Conservation (phyloP, 2,888 invertebrate species). For the Biston betularia region DNA sequence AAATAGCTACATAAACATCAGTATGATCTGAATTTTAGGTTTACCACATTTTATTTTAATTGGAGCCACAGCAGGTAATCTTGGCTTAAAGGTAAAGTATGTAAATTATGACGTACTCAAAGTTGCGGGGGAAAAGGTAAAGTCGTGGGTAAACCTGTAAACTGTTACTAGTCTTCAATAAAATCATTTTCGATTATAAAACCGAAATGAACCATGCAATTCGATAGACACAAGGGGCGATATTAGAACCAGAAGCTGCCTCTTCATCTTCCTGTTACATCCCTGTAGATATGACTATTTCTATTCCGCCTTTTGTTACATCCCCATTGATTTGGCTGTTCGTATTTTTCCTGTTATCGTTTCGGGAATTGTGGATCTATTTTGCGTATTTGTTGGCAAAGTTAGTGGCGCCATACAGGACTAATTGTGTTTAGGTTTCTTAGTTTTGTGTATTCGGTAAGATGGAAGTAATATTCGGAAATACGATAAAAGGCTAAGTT, state of each 20-base stretch:
- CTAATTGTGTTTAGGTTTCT: too few species aligned
- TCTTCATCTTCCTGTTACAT: slow-evolving; percentile 21
- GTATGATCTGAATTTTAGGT: too few species aligned
- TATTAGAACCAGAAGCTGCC: slow-evolving; percentile 37
- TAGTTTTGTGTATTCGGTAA: too few species aligned
- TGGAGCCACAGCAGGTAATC: too few species aligned
- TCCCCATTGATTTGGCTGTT: slow-evolving; percentile 13
- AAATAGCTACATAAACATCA: too few species aligned
- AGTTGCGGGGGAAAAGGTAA: not conserved
- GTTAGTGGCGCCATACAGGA: too few species aligned
- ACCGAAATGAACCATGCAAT: slow-evolving; percentile 42
- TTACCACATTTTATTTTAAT: too few species aligned
- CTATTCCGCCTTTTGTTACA: slow-evolving; percentile 27
- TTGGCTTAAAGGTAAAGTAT: too few species aligned
- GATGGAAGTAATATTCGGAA: too few species aligned
- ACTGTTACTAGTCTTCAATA: slow-evolving; percentile 19
- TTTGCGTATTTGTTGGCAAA: not conserved
- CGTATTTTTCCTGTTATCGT: slow-evolving; percentile 18
- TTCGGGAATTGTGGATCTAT: not conserved
- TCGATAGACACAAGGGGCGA: slow-evolving; percentile 35
- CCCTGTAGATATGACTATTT: slow-evolving; percentile 12
- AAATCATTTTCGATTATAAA: slow-evolving; percentile 42
- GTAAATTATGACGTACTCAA: not conserved
- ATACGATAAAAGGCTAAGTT: too few species aligned
- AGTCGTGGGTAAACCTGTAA: not conserved